phyloP scores from a whole-genome alignment of 2,113 vertebrate species.

The Apodemus sylvaticus region DNA sequence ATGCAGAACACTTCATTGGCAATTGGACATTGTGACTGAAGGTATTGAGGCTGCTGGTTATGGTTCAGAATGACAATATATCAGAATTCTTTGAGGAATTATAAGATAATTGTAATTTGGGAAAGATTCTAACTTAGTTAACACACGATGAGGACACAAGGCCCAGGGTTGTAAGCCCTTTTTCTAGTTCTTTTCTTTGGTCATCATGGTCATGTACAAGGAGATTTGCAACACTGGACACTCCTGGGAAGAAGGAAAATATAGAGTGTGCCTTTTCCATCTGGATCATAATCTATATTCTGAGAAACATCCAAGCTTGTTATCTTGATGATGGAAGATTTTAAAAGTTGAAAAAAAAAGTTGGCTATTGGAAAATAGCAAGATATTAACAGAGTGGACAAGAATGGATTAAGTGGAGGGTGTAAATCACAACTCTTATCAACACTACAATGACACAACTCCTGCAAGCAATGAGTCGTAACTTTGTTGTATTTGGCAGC shows the following conservation, averaged over 20 bases:
- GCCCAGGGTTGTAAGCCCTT: neutral
- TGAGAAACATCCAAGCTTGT: neutral
- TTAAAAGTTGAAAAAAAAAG: too few species aligned
- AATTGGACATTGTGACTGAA: neutral
- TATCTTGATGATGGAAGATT: neutral
- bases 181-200: neutral
- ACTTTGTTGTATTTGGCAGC: constrained; percentile 44
- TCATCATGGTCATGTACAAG: neutral
- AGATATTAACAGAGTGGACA: neutral
- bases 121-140: neutral
- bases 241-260: neutral
- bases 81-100: neutral
- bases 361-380: neutral
- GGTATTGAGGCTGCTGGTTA: neutral
- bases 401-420: neutral
- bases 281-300: neutral
- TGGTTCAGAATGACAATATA: neutral
- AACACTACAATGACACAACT: neutral
- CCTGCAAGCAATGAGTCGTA: neutral
- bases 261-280: neutral
- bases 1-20: neutral
- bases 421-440: neutral
- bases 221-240: neutral
- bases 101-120: neutral
- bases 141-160: neutral